Evolutionary conservation across 2,113 vertebrate genomes (phyloP).

Genomic region (Elephantulus edwardii): DNA sequence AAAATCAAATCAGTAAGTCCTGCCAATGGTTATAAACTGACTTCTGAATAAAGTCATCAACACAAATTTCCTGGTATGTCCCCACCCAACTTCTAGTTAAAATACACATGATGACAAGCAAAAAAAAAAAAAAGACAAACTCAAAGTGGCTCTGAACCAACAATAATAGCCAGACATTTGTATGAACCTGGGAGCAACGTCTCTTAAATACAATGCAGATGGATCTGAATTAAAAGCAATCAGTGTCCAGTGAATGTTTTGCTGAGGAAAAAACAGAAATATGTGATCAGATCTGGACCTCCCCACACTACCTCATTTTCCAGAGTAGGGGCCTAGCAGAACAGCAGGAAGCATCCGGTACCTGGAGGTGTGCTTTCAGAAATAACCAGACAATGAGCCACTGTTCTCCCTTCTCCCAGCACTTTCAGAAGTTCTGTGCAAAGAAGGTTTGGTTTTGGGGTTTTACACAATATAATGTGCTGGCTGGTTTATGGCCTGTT

Average conservation of each 20-base stretch:
- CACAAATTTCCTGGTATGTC: background rate
- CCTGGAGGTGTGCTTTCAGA: background rate
- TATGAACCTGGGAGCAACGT: background rate
- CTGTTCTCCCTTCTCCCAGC: background rate
- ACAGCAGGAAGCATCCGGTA: background rate
- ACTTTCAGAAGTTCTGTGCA: background rate
- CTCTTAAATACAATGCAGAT: background rate
- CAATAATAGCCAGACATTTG: background rate
- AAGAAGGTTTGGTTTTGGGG: background rate
- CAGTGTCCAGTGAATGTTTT: background rate
- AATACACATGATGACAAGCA: constrained; percentile 6
- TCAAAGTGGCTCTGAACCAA: constrained; percentile 21
- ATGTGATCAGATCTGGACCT: background rate
- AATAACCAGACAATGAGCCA: background rate
- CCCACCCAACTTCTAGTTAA: constrained; percentile 42
- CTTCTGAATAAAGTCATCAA: constrained; percentile 41
- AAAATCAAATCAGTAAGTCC: constrained; percentile 18
- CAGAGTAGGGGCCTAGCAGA: background rate
- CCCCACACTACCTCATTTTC: background rate
- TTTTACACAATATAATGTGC: background rate
- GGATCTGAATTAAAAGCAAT: background rate
- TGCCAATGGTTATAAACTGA: background rate
- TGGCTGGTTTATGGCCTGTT: background rate
- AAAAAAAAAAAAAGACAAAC: constrained; percentile 2
- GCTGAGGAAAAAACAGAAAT: background rate